Percentiles rank a stretch among this genome's conserved stretches.
phyloP scores from a whole-genome alignment of 2,888 invertebrate genomes.

The Aleiodes alternator region DNA sequence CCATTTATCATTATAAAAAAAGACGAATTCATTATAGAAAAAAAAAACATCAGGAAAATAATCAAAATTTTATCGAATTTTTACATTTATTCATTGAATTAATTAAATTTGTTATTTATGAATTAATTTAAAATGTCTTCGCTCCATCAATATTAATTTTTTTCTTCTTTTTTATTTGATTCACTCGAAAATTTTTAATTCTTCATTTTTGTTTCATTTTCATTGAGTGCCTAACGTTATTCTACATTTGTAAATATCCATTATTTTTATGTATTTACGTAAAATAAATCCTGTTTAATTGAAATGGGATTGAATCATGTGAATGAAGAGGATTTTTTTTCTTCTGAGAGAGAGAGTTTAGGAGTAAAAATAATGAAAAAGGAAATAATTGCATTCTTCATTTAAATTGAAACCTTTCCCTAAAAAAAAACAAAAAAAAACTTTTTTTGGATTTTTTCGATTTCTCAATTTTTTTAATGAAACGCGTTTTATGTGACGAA shows the following conservation, averaged over 20 bases:
- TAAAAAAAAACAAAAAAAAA: background rate
- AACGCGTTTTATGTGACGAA: background rate
- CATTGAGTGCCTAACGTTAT: slow-evolving; percentile 72
- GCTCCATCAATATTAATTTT: background rate
- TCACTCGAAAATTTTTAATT: slow-evolving; percentile 25
- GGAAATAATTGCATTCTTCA: too few species aligned
- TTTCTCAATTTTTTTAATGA: too few species aligned
- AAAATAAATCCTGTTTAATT: slow-evolving; percentile 46
- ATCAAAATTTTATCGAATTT: background rate
- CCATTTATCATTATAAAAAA: too few species aligned
- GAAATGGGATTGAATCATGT: too few species aligned
- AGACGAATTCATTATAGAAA: too few species aligned
- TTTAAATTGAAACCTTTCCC: background rate
- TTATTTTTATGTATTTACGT: slow-evolving; percentile 71
- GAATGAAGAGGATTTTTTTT: too few species aligned
- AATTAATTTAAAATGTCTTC: background rate
- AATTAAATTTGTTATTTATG: background rate
- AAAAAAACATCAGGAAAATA: background rate
- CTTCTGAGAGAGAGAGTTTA: too few species aligned
- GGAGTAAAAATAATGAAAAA: too few species aligned
- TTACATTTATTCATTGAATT: background rate
- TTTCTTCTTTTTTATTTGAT: slow-evolving; percentile 25
- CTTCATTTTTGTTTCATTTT: slow-evolving; percentile 60
- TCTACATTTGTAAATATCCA: slow-evolving; percentile 72
- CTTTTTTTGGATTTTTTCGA: background rate